Evolutionary conservation across 2,888 invertebrate species (phyloP).

Genomic region (Platycnemis pennipes): DNA sequence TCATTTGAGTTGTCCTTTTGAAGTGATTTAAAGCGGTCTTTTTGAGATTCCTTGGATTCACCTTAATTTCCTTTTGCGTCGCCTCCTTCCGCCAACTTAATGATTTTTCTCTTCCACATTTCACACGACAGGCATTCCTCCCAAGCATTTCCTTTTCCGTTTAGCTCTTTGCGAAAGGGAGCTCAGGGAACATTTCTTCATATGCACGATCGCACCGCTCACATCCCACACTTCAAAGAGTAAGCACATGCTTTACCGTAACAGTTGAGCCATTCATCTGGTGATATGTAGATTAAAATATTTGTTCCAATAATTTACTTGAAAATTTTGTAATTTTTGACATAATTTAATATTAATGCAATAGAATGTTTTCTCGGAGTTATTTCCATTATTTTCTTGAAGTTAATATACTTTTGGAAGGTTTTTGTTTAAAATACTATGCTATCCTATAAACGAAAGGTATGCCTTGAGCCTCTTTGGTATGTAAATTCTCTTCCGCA

Average conservation of each 20-base stretch:
- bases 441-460: too few species aligned
- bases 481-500: too few species aligned
- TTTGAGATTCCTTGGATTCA: background rate
- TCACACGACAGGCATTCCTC: background rate
- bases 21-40: background rate
- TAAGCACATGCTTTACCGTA: background rate
- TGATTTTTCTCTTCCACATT: slow-evolving; percentile 27
- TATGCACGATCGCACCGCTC: slow-evolving; percentile 6
- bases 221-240: background rate
- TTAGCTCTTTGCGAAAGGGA: too few species aligned
- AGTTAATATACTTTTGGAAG: too few species aligned
- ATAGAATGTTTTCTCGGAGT: too few species aligned
- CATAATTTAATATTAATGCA: too few species aligned
- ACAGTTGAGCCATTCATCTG: background rate
- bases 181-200: background rate
- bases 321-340: too few species aligned
- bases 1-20: background rate
- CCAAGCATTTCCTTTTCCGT: background rate
- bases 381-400: too few species aligned
- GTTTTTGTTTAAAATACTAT: too few species aligned
- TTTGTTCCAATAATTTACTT: too few species aligned
- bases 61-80: slow-evolving; percentile 31
- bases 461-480: too few species aligned
- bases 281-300: background rate
- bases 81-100: background rate